Evolutionary conservation across 2,797 vertebrate species (phyloP), one percentile per base, ranked within the genome.

Genomic region (Cuculus canorus): DNA sequence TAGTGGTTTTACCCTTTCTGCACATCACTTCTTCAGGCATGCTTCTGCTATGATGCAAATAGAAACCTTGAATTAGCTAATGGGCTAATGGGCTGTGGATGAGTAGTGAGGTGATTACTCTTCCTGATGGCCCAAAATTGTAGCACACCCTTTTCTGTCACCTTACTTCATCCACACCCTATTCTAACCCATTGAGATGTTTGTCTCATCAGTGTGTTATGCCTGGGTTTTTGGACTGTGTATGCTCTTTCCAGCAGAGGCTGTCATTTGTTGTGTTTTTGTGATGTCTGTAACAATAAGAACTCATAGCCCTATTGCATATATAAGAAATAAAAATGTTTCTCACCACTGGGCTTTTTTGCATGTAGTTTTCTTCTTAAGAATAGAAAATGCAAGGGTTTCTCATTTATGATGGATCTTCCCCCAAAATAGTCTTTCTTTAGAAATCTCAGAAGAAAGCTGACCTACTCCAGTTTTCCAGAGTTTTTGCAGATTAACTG

Each of bases 101-200:
- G 93, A 93, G 82, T 91, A 93, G 79, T 69, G 43, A 78, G 72
- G n/a, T 72, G 85, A 95, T 95, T 94, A 82, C 60, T 91, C 92
- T 95, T 96, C 88, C 82, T 87, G 75, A 93, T 93, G 83, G 64
- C 75, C 54, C 60, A 17, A 81, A 95, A 90, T 82, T 93, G 64
- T 82, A 95, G 59, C 92, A 88, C 94, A 82, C 94, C 94, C 95
- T 93, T 71, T 95, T 96, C 85, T 94, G 95, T 88, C 94, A 81
- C 85, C 70, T 92, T 90, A 59, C 77, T 60, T 92, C 80, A 79
- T 92, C 88, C 94, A 87, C 92, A n/a, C 92, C 95, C 91, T 78
- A 7, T 95, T 92, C 69, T 66, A 76, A 92, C 91, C 85, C 92
- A 93, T 65, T 12, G 89, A 92, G 79, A 50, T 71, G 89, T 81